phyloP scores from a whole-genome alignment of 2,113 vertebrate species.

The Antennarius striatus region DNA sequence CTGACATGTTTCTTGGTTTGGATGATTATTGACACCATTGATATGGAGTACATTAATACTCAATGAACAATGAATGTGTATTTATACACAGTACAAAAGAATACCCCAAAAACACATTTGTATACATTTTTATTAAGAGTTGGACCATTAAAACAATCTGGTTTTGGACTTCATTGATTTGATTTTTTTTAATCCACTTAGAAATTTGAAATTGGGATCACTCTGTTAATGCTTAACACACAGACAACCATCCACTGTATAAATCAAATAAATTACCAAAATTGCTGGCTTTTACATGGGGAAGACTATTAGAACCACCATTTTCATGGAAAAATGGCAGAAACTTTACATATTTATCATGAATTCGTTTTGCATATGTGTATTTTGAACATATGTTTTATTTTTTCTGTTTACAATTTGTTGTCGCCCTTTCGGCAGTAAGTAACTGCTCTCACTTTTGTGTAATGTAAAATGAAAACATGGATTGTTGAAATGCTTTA shows the following conservation, averaged over 20 bases:
- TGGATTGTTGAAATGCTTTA: slow-evolving; percentile 39
- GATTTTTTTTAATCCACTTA: background rate
- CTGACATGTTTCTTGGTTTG: background rate
- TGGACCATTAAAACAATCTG: background rate
- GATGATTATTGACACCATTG: background rate
- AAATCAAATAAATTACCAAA: background rate
- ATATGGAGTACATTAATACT: too few relatives aligned
- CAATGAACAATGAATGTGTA: background rate
- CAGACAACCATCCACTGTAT: background rate
- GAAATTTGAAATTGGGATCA: background rate
- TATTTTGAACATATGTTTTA: slow-evolving; percentile 21
- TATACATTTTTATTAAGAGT: background rate
- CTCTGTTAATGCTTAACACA: too few relatives aligned
- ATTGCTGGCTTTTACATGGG: slow-evolving; percentile 20
- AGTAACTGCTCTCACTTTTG: slow-evolving; percentile 35
- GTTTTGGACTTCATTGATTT: slow-evolving; percentile 6
- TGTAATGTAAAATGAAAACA: slow-evolving; percentile 24
- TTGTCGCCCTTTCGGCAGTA: slow-evolving; percentile 11
- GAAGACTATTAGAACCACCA: background rate
- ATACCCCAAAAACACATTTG: background rate
- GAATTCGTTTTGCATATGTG: slow-evolving; percentile 38
- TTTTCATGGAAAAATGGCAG: slow-evolving; percentile 6
- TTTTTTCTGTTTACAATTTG: slow-evolving; percentile 22
- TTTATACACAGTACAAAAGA: background rate
- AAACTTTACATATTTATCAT: slow-evolving; percentile 14